Evolutionary conservation across 2,113 vertebrate species (phyloP), one percentile per base, ranked within the genome.

Genomic region (Prionailurus bengalensis): DNA sequence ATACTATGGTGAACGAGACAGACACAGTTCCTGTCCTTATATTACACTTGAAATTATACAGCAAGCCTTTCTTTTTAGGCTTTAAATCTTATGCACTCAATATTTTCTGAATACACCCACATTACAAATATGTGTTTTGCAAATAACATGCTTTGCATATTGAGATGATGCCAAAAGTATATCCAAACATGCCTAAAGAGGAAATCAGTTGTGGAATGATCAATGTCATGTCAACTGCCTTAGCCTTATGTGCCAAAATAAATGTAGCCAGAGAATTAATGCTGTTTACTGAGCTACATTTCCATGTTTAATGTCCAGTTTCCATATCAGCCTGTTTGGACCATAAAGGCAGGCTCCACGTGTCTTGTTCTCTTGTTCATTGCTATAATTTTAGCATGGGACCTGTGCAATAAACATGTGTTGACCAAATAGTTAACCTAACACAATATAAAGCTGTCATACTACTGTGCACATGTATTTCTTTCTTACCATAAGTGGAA

Each of bases 31-130:
- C 29, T 73, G 65, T 55, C 79, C 63, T 94, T 90, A 94, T 83
- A 86, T 84, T 87, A 79, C 68, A 73, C 4, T 94, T 39, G 53
- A 83, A 87, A 88, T 95, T 39, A 95, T 70, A 81, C 95, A 97
- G 88, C 13, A 68, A 74, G 58, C 39, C 31, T 94, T 97, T 79
- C n/a, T 68, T 89, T 91, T 74, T 25, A 94, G 71, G 39, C 16
- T 81, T 81, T 45, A 86, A 74, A 82, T 51, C 71, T 81, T 86
- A 85, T 4, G 65, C 5, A 89, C 4, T 10, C 16, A 80, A 58
- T 80, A 6, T 89, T 92, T 95, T 94, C 45, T 73, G 39, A 93
- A 71, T 53, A 81, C 10, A 92, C 27, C 19, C 89, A 87, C 39
- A 42, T 39, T 71, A 73, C 48, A 58, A 91, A 88, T 33, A 80